Percentiles rank a stretch among this genome's conserved stretches.
phyloP scores from a whole-genome alignment of 2,797 vertebrate species.

The Pempheris klunzingeri region DNA sequence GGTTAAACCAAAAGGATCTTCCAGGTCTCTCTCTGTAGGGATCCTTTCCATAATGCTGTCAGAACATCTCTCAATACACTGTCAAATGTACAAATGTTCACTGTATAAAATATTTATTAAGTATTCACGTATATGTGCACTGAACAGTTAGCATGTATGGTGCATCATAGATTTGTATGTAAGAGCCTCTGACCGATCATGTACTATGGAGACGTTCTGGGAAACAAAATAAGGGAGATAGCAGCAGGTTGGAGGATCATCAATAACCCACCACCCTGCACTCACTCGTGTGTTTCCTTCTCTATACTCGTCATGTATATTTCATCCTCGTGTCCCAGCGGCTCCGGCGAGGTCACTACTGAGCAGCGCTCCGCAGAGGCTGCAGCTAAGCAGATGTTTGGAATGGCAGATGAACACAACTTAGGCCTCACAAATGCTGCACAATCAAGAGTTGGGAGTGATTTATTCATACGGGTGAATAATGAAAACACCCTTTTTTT shows the following conservation, averaged over 20 bases:
- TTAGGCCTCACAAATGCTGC: slow-evolving; percentile 75
- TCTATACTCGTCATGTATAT: slow-evolving; percentile 62
- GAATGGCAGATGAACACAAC: slow-evolving; percentile 75
- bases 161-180: background rate
- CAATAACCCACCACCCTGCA: slow-evolving; percentile 48
- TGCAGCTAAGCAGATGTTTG: slow-evolving; percentile 76
- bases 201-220: slow-evolving; percentile 29
- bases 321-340: slow-evolving; percentile 47
- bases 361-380: slow-evolving; percentile 46
- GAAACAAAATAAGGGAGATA: slow-evolving; percentile 12
- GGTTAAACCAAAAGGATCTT: too few relatives aligned
- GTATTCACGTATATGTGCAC: too few relatives aligned
- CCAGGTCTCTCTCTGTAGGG: too few relatives aligned
- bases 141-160: too few relatives aligned
- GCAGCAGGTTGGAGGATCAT: slow-evolving; percentile 36
- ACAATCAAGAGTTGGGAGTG: slow-evolving; percentile 59
- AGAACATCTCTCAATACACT: too few relatives aligned
- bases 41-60: too few relatives aligned
- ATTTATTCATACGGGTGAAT: slow-evolving; percentile 79
- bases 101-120: too few relatives aligned
- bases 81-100: too few relatives aligned
- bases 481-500: slow-evolving; percentile 67
- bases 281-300: slow-evolving; percentile 42
- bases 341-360: slow-evolving; percentile 50
- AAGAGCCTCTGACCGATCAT: slow-evolving; percentile 10